These are phyloP conservation scores for Ifrita kowaldi DNA, from an alignment of 2,113 vertebrate species.

Conservation along the genomic window DNA sequence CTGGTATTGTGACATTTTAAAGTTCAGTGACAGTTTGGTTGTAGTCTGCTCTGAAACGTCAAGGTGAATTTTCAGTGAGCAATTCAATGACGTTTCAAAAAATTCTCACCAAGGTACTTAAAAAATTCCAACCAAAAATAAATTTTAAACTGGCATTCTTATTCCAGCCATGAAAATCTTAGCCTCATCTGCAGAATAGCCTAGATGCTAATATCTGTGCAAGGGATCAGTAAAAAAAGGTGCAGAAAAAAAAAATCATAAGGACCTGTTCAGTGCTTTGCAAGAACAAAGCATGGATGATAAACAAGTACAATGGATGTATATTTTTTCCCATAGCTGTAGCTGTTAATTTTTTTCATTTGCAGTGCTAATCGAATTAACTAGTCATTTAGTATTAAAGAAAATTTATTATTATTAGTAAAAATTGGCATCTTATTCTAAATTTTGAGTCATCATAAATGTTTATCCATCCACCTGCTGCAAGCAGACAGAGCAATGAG, in stretches of 20 bases:
- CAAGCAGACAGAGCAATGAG: background rate
- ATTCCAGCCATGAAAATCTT: background rate
- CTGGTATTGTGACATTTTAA: slow-evolving; percentile 29
- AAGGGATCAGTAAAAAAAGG: background rate
- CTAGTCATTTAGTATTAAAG: background rate
- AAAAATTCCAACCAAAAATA: background rate
- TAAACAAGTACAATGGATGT: background rate
- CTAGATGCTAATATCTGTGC: background rate
- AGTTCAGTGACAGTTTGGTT: slow-evolving; percentile 40
- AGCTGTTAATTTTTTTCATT: background rate
- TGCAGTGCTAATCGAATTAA: background rate
- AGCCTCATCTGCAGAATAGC: background rate
- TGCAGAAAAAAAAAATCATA: background rate
- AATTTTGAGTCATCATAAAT: background rate
- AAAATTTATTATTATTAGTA: background rate
- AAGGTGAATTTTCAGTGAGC: slow-evolving; percentile 31
- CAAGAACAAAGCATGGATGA: background rate
- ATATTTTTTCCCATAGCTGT: background rate
- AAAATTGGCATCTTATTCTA: background rate
- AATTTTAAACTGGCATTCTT: background rate
- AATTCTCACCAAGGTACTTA: background rate
- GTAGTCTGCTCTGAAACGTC: background rate
- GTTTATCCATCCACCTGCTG: background rate
- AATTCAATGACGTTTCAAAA: background rate
- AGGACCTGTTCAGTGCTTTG: background rate